A percentile compares a stretch with the other conserved stretches of the same genome.
Conservation (phyloP, 2,888 invertebrate species). For the Hyposoter dolosus region DNA sequence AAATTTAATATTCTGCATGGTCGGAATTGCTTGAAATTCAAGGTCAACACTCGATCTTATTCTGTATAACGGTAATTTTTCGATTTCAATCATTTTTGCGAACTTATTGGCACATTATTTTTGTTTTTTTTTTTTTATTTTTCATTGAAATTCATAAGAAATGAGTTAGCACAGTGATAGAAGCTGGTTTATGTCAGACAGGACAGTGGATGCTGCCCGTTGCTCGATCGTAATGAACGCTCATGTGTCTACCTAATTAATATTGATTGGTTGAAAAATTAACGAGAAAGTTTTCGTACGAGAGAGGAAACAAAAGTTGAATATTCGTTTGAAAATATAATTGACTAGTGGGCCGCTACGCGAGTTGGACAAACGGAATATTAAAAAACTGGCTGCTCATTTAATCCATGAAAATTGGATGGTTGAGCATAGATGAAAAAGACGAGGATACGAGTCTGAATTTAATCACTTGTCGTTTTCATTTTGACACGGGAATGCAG, state of each 20-base stretch:
- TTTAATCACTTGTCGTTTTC: slow-evolving; percentile 23
- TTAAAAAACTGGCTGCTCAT: slow-evolving; percentile 8
- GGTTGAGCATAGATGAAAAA: slow-evolving; percentile 9
- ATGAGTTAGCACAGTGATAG: slow-evolving; percentile 9
- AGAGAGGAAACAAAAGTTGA: not conserved
- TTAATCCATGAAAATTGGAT: slow-evolving; percentile 3
- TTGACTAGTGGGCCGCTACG: not conserved
- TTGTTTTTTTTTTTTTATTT: not conserved
- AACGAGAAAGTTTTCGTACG: not conserved
- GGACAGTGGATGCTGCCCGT: slow-evolving; percentile 37
- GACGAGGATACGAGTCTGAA: not conserved
- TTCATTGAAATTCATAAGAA: not conserved
- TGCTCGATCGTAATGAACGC: not conserved
- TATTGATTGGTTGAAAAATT: not conserved
- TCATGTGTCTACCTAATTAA: slow-evolving; percentile 11
- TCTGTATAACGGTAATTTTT: not conserved
- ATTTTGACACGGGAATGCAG: slow-evolving; percentile 23
- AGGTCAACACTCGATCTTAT: not conserved
- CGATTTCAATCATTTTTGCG: not conserved
- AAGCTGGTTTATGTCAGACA: slow-evolving; percentile 41
- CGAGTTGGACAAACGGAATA: not conserved
- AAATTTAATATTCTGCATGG: not conserved
- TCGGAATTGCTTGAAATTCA: not conserved
- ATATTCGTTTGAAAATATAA: not conserved
- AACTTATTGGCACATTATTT: not conserved